Base-by-base conservation (phyloP, 2,888 invertebrate species). In the Cenopis cana region DNA sequence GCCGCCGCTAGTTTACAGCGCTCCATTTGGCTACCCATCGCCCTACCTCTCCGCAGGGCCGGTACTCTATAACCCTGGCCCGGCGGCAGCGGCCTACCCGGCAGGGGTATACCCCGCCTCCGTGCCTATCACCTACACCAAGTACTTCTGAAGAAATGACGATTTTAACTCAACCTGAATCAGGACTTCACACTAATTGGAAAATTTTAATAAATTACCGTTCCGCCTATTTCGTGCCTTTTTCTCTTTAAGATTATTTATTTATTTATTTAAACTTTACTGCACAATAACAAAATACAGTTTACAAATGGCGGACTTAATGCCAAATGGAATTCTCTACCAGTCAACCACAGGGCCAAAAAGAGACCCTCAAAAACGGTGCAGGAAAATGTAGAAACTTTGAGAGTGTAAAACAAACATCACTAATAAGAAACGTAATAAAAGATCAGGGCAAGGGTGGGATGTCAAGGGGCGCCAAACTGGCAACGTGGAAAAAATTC, bases 41-140 rank as follows among this genome's bases (percentile, higher is more conserved):
- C 74, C 75, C 17, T 73, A 72, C 70, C 38, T 61, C 11, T 74
- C 20, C 52, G 57, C 52, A 14, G 66, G 74, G 0, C 79, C 81
- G 10, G 69, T 79, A 50, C 73, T 79, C 8, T 87, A 88, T 77
- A 79, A 65, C 59, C 46, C 65, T 11, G 18, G 18, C 18, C 59
- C 65, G 12, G 33, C 64, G 11, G 64, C 65, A 29, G 33, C 64
- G 11, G 64, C 65, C 24, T 70, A 70, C 54, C 52, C 70, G 1
- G 56, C 62, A 11, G 64, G 59, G 4, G 12, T 65, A 9, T 70
- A 60, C 46, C 70, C 70, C 50, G 73, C 75, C 56, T 70, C 74
- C n/a, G 74, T 74, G 0, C 79, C 81, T n/a, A 67, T 79, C 59
- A 74, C 79, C 5, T 87, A 88, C 78, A 78, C 77, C 74, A 76